phyloP scores from a whole-genome alignment of 2,888 invertebrate species.

The Synanthedon tipuliformis region DNA sequence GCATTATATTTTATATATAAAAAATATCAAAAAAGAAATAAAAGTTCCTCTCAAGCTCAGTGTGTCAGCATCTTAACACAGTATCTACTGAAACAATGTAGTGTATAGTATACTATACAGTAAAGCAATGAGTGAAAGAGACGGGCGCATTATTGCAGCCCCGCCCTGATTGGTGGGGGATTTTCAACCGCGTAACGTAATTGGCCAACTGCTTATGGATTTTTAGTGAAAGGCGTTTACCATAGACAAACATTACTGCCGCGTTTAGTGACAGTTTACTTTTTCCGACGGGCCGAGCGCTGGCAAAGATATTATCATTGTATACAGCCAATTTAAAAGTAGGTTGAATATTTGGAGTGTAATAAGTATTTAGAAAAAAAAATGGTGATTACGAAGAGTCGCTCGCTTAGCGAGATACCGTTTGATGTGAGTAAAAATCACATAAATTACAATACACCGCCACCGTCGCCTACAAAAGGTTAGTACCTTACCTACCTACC shows the following conservation, averaged over 20 bases:
- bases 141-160: slow-evolving; percentile 36
- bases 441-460: slow-evolving; percentile 31
- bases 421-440: slow-evolving; percentile 32
- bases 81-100: slow-evolving; percentile 33
- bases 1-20: no score
- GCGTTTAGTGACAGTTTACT: slow-evolving; percentile 43
- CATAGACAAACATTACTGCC: slow-evolving; percentile 34
- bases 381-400: no score
- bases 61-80: slow-evolving; percentile 27
- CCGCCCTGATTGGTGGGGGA: slow-evolving; percentile 57
- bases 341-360: slow-evolving; percentile 9
- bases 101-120: no score
- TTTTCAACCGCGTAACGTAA: slow-evolving; percentile 36
- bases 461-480: slow-evolving; percentile 36
- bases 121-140: slow-evolving; percentile 51
- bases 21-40: no score
- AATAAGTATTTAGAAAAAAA: slow-evolving; percentile 1
- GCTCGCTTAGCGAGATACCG: slow-evolving; percentile 23
- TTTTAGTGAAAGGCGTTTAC: slow-evolving; percentile 43
- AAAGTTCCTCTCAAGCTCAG: slow-evolving; percentile 2
- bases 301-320: not conserved
- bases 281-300: not conserved
- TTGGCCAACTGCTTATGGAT: slow-evolving; percentile 61
- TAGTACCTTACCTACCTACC: no score
- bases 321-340: slow-evolving; percentile 16